A percentile compares a stretch with the other conserved stretches of the same genome.
Evolutionary conservation across 1,140 invertebrate species (phyloP).

Genomic region (Drosophila watanabei): DNA sequence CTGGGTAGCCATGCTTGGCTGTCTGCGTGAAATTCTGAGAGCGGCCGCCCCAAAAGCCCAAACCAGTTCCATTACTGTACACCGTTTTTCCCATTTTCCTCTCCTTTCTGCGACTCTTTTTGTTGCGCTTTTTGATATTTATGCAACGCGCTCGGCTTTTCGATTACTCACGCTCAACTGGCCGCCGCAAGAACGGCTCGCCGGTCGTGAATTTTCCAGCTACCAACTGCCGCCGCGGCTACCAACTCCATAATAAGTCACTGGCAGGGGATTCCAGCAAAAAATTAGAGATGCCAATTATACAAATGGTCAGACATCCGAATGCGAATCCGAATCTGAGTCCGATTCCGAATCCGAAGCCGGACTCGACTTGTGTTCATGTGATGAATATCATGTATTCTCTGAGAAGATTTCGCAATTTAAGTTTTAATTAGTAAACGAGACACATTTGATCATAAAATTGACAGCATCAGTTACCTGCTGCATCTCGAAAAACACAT

Average conservation of each 20-base stretch:
- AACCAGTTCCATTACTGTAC: slow-evolving; percentile 78
- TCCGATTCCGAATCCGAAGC: slow-evolving; percentile 7
- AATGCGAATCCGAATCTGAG: slow-evolving; percentile 18
- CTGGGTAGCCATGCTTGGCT: not conserved
- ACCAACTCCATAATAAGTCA: slow-evolving; percentile 70
- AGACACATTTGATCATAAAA: not conserved
- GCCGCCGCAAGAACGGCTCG: slow-evolving; percentile 58
- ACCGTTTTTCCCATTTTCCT: slow-evolving; percentile 41
- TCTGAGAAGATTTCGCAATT: not conserved
- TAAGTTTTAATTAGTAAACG: not conserved
- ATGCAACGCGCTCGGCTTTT: slow-evolving; percentile 79
- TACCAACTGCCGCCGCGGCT: slow-evolving; percentile 31
- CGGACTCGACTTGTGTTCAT: slow-evolving; percentile 3
- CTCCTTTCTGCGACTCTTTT: slow-evolving; percentile 13
- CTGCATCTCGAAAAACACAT: not conserved
- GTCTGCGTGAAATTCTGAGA: slow-evolving; percentile 58
- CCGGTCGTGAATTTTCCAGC: slow-evolving; percentile 71
- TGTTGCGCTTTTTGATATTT: slow-evolving; percentile 58
- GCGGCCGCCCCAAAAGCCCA: slow-evolving; percentile 65
- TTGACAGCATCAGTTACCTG: not conserved
- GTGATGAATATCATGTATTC: not conserved
- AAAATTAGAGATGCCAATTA: slow-evolving; percentile 84
- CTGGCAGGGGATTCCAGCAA: slow-evolving; percentile 42
- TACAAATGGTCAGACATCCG: slow-evolving; percentile 72
- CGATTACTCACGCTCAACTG: slow-evolving; percentile 82